Base-by-base conservation (phyloP, 2,113 vertebrate genomes). In the Macquaria australasica region DNA sequence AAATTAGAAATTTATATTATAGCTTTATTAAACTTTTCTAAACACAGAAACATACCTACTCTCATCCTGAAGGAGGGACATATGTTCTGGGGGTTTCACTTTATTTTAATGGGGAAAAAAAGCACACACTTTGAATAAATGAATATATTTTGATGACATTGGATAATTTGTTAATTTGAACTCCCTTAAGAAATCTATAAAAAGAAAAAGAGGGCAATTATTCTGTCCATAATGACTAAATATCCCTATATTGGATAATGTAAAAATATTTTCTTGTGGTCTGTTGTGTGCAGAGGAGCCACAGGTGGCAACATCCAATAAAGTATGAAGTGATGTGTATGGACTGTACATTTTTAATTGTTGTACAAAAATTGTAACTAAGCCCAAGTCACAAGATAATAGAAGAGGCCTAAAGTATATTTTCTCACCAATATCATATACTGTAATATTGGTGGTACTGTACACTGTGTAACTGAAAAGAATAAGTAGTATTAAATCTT, bases 251-350 rank as follows among this genome's bases (percentile, higher is more conserved):
- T 50, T 50, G 16, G 12, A 69, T 14, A 48, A 1, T 43, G 6
- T 11, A 1, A 41, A 23, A 1, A n/a, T 59, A 0, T 50, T 12
- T 41, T 50, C 1, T 39, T n/a, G 14, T 20, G 7, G 16, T 60
- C 0, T 43, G 0, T 16, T n/a, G 20, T 25, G 28, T 66, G 53
- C 21, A 28, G 28, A 37, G 12, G n/a, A 66, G 67, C 78, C 53
- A 82, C 78, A 86, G 68, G 72, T 81, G 48, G 63, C 12, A 41
- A 60, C 1, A 23, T 50, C 10, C 11, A 0, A 8, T 39, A 62
- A 68, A 16, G 14, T 21, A 4, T 9, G 0, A 41, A 20, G 39
- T 20, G 6, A 20, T 1, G 50, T 28, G 3, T 16, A 1, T 8
- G 8, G 39, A 2, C 16, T 63, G 34, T 53, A 53, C 25, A 25